Conservation (phyloP, 2,797 vertebrate genomes). For the Pseudochromis fuscus region DNA sequence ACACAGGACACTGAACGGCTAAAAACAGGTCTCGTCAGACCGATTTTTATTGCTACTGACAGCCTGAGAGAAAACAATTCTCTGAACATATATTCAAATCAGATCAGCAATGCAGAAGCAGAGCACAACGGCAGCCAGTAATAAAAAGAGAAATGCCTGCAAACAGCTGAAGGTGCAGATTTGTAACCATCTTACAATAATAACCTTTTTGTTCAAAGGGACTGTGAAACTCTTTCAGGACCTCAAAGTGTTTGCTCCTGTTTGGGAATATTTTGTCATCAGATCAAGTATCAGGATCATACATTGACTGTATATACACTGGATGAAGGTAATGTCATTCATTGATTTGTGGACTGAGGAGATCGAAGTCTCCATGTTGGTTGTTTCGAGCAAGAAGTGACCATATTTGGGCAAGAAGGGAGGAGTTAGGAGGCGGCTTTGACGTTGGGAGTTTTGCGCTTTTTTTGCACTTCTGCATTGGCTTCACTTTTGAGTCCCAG, state of each 20-base stretch:
- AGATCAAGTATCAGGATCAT: too few species aligned
- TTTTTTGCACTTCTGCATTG: too few species aligned
- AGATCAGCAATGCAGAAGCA: constrained; percentile 13
- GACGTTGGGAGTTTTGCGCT: too few species aligned
- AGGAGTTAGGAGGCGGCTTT: too few species aligned
- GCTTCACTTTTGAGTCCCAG: too few species aligned
- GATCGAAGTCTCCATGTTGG: too few species aligned
- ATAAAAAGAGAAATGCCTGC: background rate
- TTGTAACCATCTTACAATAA: constrained; percentile 11
- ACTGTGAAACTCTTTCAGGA: background rate
- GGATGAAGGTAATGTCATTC: too few species aligned
- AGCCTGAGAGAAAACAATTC: constrained; percentile 27
- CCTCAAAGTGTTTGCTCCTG: background rate
- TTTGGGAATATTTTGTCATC: too few species aligned
- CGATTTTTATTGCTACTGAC: constrained; percentile 10
- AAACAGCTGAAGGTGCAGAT: background rate
- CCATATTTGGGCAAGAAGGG: too few species aligned
- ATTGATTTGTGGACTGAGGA: too few species aligned
- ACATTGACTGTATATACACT: too few species aligned
- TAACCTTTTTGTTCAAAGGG: constrained; percentile 11
- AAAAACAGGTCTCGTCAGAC: constrained; percentile 18
- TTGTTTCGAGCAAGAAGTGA: too few species aligned
- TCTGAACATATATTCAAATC: constrained; percentile 29
- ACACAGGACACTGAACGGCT: constrained; percentile 9
- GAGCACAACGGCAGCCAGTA: background rate